Evolutionary conservation across 2,888 invertebrate genomes (phyloP), one percentile per base, ranked within the genome.

Genomic region (Malacosoma neustria): DNA sequence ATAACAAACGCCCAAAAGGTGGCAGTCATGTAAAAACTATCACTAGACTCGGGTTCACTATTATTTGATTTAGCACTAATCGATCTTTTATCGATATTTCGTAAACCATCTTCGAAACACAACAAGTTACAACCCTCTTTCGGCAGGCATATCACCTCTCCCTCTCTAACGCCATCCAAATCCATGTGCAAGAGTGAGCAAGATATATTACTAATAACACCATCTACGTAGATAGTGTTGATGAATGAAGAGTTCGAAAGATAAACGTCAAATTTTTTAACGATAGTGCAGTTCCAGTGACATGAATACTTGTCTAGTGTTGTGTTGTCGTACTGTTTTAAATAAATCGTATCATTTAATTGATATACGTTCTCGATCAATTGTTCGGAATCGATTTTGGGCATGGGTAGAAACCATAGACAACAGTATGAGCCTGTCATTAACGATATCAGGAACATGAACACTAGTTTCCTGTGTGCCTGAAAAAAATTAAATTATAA

Each of bases 1-100:
- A 91, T 46, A 0, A 94, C 89, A 50, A 93, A 94, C 2, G 87
- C 79, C 93, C 93, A 94, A 66, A 94, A 95, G 0, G 88, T 86
- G 0, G 73, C 54, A 0, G 90, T 89, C 41, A 72, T 72, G 51
- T 92, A 93, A 11, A 93, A 67, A 43, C 51, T 70, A 14, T 51
- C 50, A n/a, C 31, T 40, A 7, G 22, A 22, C 5, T 22, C 9
- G 9, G 5, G 6, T 5, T 2, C 9, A 14, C n/a, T 32, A 13
- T 13, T 4, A 32, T 22, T 22, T 9, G 22, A 22, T 22, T 22
- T 22, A 13, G n/a, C 9, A 7, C n/a, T 32, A n/a, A n/a, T n/a
- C n/a, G n/a, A n/a, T n/a, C n/a, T n/a, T n/a, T n/a, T n/a, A 12
- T 54, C 48, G 6, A 50, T 34, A 31, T 38, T 50, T 6, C 43